Evolutionary conservation across 1,140 invertebrate genomes (phyloP).

Genomic region (Habropoda laboriosa): DNA sequence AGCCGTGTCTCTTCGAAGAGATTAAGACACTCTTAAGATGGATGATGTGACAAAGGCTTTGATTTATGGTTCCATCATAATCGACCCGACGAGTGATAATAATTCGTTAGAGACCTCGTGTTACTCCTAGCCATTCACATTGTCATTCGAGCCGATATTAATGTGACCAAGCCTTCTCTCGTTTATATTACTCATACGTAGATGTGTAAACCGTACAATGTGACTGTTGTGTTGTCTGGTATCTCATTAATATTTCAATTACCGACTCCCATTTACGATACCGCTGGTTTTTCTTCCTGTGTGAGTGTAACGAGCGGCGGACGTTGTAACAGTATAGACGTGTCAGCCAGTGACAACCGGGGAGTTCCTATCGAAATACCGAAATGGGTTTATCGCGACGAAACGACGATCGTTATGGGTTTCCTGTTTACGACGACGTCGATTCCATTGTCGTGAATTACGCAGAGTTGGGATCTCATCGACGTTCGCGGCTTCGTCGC

Average conservation of each 20-base stretch:
- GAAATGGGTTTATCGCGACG: conserved; percentile 25
- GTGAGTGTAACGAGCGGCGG: conserved; percentile 30
- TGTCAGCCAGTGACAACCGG: conserved; percentile 1
- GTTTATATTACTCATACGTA: conserved; percentile 34
- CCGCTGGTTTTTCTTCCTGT: neutral
- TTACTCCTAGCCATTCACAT: conserved; percentile 29
- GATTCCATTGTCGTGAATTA: neutral
- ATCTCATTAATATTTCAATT: conserved; percentile 68
- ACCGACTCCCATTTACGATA: conserved; percentile 55
- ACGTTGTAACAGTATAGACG: conserved; percentile 20
- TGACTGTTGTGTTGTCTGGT: conserved; percentile 28
- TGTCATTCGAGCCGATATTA: conserved; percentile 49
- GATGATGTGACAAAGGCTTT: conserved; percentile 60
- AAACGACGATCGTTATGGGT: conserved; percentile 3
- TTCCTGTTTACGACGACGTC: neutral
- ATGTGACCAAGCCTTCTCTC: conserved; percentile 50
- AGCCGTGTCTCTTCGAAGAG: conserved; percentile 40
- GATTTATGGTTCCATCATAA: conserved; percentile 57
- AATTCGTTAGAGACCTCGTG: conserved; percentile 48
- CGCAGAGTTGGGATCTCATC: neutral
- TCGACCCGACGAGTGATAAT: conserved; percentile 43
- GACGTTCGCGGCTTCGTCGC: conserved; percentile 3
- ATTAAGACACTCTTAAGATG: conserved; percentile 56
- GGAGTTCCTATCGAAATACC: conserved; percentile 42
- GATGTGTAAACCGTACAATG: neutral